Conservation (phyloP, 2,113 vertebrate genomes). For the Mugil cephalus region DNA sequence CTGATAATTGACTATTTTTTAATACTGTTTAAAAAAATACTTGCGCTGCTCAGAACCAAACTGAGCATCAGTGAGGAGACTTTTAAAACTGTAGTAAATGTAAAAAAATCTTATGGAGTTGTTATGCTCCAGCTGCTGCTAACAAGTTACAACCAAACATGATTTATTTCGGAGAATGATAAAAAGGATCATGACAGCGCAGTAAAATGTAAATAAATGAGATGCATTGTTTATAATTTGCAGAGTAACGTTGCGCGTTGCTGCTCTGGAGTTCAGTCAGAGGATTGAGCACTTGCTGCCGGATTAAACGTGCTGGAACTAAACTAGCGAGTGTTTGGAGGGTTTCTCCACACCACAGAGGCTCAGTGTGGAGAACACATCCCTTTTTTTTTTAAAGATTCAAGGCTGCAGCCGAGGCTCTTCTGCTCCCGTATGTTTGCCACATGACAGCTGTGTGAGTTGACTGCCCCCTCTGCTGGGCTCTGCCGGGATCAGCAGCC, state of each 20-base stretch:
- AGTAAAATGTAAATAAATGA: constrained; percentile 3
- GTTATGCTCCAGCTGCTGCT: neutral
- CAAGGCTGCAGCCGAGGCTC: neutral
- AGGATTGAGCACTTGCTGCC: constrained; percentile 1
- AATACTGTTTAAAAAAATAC: no score
- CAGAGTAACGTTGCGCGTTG: constrained; percentile 8
- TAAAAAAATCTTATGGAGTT: no score
- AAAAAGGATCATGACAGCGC: no score
- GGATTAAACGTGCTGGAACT: neutral
- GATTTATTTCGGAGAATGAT: neutral
- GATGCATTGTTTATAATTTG: constrained; percentile 10
- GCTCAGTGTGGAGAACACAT: constrained; percentile 7
- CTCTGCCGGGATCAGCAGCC: constrained; percentile 43
- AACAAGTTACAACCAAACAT: neutral
- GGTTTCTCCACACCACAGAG: constrained; percentile 1
- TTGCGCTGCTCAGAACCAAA: neutral
- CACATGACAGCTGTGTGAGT: constrained; percentile 47
- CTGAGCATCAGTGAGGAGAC: neutral
- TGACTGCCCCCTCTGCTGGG: constrained; percentile 77
- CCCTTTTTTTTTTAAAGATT: neutral
- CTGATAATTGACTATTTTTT: no score
- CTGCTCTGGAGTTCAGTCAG: no score
- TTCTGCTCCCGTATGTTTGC: constrained; percentile 6
- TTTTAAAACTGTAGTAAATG: no score
- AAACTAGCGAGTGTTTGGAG: neutral